Percentiles rank a stretch among this genome's conserved stretches.
phyloP scores from a whole-genome alignment of 2,797 vertebrate species.

The Hydrolagus colliei region DNA sequence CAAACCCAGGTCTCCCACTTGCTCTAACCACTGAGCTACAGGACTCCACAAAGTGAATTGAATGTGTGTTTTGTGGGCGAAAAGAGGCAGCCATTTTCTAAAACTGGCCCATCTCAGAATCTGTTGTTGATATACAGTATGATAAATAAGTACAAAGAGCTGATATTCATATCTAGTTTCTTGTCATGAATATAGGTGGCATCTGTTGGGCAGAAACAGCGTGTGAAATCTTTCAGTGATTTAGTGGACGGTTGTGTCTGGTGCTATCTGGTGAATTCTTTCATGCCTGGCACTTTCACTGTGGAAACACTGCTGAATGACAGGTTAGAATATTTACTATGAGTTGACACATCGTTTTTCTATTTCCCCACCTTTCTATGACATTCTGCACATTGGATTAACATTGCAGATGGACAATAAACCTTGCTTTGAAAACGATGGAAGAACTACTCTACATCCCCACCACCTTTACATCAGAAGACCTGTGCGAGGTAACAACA shows the following conservation, averaged over 20 bases:
- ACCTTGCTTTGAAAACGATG: slow-evolving; percentile 39
- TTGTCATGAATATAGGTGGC: slow-evolving; percentile 25
- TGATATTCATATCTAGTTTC: neutral
- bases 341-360: neutral
- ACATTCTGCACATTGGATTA: neutral
- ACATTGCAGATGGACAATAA: slow-evolving; percentile 36
- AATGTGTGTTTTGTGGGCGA: no score
- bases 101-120: no score
- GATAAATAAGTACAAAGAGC: slow-evolving; percentile 16
- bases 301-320: slow-evolving; percentile 36
- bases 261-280: slow-evolving; percentile 36
- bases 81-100: no score
- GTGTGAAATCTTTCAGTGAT: slow-evolving; percentile 33
- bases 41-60: no score
- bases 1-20: no score
- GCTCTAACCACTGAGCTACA: no score
- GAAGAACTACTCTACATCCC: slow-evolving; percentile 34
- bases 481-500: slow-evolving; percentile 36
- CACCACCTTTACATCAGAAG: slow-evolving; percentile 38
- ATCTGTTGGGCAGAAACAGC: neutral
- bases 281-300: slow-evolving; percentile 37
- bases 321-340: slow-evolving; percentile 31
- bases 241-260: slow-evolving; percentile 31
- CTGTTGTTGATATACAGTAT: neutral
- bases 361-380: neutral